These are phyloP conservation scores for Dendrophyllia cribrosa DNA, from an alignment of 64 coral and sea anemone species.

Conservation along the genomic window DNA sequence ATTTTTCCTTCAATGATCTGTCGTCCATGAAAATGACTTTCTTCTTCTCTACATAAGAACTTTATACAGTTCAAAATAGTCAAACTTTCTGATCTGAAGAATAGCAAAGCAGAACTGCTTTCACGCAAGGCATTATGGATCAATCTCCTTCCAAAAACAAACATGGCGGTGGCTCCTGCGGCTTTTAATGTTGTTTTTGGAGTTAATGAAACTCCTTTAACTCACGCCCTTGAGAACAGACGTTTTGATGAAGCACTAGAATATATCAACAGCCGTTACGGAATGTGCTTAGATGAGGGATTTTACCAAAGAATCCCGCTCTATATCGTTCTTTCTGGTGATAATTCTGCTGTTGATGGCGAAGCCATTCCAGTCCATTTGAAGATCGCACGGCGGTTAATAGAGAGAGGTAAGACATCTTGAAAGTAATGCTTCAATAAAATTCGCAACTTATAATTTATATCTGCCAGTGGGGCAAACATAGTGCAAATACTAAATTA, in stretches of 20 bases:
- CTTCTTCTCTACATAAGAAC: no score
- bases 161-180: conserved; percentile 80
- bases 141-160: not conserved
- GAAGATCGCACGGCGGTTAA: conserved; percentile 76
- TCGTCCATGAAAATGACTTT: not conserved
- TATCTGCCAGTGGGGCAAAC: no score
- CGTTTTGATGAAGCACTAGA: conserved; percentile 83
- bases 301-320: conserved; percentile 86
- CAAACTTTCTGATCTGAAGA: not conserved
- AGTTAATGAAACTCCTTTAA: conserved; percentile 84
- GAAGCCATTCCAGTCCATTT: conserved; percentile 85
- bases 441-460: no score
- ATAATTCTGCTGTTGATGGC: conserved; percentile 72
- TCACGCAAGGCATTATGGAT: not conserved
- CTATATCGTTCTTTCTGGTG: conserved; percentile 89
- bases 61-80: not conserved
- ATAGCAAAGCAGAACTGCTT: not conserved
- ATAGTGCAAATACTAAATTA: no score
- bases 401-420: conserved; percentile 79
- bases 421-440: not conserved
- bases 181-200: conserved; percentile 90
- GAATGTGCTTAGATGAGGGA: conserved; percentile 84
- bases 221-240: conserved; percentile 81
- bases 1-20: not conserved
- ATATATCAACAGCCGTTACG: conserved; percentile 71